Percentiles rank a stretch among this genome's conserved stretches.
Conservation (phyloP, 2,113 vertebrate genomes). For the Camelus bactrianus region DNA sequence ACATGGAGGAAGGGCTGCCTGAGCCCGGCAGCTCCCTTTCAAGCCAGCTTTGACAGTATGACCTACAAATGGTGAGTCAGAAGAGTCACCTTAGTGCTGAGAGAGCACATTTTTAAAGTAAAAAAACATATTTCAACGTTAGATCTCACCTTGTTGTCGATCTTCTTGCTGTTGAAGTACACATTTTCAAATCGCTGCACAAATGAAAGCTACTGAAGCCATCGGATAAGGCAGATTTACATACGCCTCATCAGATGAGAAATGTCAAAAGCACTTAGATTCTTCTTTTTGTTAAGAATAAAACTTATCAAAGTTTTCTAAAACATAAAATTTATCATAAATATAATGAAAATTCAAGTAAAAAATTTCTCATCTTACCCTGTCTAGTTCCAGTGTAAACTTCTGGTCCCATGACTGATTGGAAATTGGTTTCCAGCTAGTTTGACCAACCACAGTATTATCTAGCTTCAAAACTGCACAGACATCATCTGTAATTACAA, state of each 20-base stretch:
- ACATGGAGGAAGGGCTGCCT: neutral
- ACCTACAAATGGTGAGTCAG: slow-evolving; percentile 28
- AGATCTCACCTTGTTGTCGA: neutral
- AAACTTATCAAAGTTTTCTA: slow-evolving; percentile 45
- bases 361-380: slow-evolving; percentile 90
- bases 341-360: slow-evolving; percentile 44
- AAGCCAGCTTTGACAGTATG: slow-evolving; percentile 39
- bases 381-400: slow-evolving; percentile 99
- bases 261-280: slow-evolving; percentile 14
- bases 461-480: slow-evolving; percentile 98
- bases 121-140: neutral
- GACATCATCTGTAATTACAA: slow-evolving; percentile 95
- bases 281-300: slow-evolving; percentile 48
- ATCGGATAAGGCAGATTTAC: slow-evolving; percentile 19
- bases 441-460: slow-evolving; percentile 99
- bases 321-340: slow-evolving; percentile 40
- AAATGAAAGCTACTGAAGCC: neutral
- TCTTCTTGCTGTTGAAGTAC: neutral
- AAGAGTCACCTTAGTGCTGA: slow-evolving; percentile 31
- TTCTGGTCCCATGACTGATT: slow-evolving; percentile 99
- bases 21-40: neutral
- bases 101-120: neutral
- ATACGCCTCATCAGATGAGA: neutral
- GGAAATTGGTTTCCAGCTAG: slow-evolving; percentile 97
- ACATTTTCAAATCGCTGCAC: slow-evolving; percentile 53